Conservation (phyloP, 2,888 invertebrate species). For the Yponomeuta evonymella region DNA sequence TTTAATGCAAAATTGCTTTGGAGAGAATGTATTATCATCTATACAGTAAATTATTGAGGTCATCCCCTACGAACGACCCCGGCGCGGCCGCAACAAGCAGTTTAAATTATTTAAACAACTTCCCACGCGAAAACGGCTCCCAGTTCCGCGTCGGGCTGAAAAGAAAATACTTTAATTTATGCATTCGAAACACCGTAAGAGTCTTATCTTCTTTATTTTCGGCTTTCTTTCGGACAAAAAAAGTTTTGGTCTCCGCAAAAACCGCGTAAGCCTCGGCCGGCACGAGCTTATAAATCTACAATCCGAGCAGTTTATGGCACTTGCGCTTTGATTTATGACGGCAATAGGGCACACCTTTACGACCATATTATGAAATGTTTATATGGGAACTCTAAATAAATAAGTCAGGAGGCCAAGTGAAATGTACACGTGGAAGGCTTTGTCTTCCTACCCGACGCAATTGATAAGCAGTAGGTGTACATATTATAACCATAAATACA, state of each 20-base stretch:
- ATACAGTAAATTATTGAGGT: background rate
- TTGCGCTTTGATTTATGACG: conserved; percentile 20
- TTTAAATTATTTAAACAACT: conserved; percentile 3
- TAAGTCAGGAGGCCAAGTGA: conserved; percentile 8
- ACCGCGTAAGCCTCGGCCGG: background rate
- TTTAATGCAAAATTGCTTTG: background rate
- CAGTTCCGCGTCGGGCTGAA: background rate
- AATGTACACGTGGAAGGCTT: background rate
- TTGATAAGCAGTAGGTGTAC: too few relatives aligned
- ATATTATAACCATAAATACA: too few relatives aligned
- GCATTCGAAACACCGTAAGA: background rate
- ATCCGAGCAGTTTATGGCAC: conserved; percentile 21
- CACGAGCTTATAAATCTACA: conserved; percentile 19
- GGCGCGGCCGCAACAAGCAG: background rate
- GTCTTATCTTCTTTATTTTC: conserved; percentile 9
- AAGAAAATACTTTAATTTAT: conserved; percentile 9
- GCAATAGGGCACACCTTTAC: conserved; percentile 13
- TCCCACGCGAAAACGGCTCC: background rate
- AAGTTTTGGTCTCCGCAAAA: conserved; percentile 1
- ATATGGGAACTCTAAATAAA: conserved; percentile 9
- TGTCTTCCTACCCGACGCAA: background rate
- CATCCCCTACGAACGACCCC: background rate
- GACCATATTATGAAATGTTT: conserved; percentile 11
- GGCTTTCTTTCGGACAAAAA: conserved; percentile 2
- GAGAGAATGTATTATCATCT: background rate